These are phyloP conservation scores for Austrolebias charrua DNA, from an alignment of 2,797 vertebrate species.

Conservation along the genomic window DNA sequence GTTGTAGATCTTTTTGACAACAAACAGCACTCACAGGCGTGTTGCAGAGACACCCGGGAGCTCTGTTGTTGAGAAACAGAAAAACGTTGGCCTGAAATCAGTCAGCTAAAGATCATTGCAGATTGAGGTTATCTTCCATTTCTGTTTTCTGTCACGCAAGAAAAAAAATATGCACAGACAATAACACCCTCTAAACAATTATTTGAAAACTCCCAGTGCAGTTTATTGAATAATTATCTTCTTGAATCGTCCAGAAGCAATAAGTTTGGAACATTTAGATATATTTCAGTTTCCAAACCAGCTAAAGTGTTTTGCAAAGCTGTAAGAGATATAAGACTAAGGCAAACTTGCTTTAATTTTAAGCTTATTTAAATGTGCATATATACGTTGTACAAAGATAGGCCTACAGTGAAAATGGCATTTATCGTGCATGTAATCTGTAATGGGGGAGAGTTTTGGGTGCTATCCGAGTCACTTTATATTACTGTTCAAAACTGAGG, in stretches of 20 bases:
- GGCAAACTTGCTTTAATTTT: slow-evolving; percentile 53
- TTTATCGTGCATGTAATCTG: slow-evolving; percentile 71
- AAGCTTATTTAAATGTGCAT: slow-evolving; percentile 52
- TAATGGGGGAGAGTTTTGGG: slow-evolving; percentile 64
- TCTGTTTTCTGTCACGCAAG: slow-evolving; percentile 41
- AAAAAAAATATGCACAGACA: slow-evolving; percentile 34
- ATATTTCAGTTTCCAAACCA: slow-evolving; percentile 58
- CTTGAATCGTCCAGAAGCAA: slow-evolving; percentile 35
- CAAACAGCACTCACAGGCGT: slow-evolving; percentile 74
- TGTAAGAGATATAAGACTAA: slow-evolving; percentile 42
- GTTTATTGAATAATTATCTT: slow-evolving; percentile 45
- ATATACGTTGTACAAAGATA: slow-evolving; percentile 37
- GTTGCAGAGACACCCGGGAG: slow-evolving; percentile 61
- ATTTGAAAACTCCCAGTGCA: slow-evolving; percentile 63
- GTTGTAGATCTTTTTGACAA: slow-evolving; percentile 69
- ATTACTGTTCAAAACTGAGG: slow-evolving; percentile 78
- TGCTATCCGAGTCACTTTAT: slow-evolving; percentile 73
- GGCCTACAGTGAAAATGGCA: slow-evolving; percentile 64
- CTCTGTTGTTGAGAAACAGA: slow-evolving; percentile 55
- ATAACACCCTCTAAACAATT: slow-evolving; percentile 43
- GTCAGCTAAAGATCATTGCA: slow-evolving; percentile 50
- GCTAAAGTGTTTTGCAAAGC: slow-evolving; percentile 40
- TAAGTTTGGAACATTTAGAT: slow-evolving; percentile 67
- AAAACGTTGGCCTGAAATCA: slow-evolving; percentile 48
- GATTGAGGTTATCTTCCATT: slow-evolving; percentile 49